phyloP scores from a whole-genome alignment of 2,888 invertebrate genomes.

The Temnothorax ravouxi region DNA sequence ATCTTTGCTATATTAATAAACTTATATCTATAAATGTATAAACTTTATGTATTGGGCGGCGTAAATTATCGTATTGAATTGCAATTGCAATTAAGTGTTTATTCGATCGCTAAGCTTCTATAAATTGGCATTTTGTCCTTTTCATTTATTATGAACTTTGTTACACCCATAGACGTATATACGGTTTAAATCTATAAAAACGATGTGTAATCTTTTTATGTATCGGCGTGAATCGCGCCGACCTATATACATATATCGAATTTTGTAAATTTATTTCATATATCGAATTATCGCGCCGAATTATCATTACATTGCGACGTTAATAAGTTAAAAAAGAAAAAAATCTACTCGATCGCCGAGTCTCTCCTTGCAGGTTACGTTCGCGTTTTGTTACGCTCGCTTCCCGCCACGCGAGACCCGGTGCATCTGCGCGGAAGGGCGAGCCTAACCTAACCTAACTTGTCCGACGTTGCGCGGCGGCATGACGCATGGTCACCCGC shows the following conservation, averaged over 20 bases:
- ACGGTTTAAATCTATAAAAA: neutral
- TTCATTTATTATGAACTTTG: neutral
- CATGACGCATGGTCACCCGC: neutral
- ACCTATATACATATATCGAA: too few species aligned
- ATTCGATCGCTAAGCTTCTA: neutral
- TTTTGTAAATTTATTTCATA: too few species aligned
- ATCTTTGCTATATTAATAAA: neutral
- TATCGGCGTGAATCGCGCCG: neutral
- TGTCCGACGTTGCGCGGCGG: neutral
- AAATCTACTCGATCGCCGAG: neutral
- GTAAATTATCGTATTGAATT: neutral
- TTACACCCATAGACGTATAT: neutral
- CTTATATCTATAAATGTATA: neutral
- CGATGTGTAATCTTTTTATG: neutral
- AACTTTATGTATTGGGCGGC: neutral
- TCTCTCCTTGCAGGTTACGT: neutral
- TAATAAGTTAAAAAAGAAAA: neutral
- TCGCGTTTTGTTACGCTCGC: too few species aligned
- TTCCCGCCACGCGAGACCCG: slow-evolving; percentile 3
- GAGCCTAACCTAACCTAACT: slow-evolving; percentile 11
- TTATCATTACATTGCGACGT: neutral
- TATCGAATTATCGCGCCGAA: too few species aligned
- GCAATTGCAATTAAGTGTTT: neutral
- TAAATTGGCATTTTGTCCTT: neutral
- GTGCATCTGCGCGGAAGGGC: neutral